phyloP scores from a whole-genome alignment of 2,888 invertebrate species.

The Galerucella nymphaeae region DNA sequence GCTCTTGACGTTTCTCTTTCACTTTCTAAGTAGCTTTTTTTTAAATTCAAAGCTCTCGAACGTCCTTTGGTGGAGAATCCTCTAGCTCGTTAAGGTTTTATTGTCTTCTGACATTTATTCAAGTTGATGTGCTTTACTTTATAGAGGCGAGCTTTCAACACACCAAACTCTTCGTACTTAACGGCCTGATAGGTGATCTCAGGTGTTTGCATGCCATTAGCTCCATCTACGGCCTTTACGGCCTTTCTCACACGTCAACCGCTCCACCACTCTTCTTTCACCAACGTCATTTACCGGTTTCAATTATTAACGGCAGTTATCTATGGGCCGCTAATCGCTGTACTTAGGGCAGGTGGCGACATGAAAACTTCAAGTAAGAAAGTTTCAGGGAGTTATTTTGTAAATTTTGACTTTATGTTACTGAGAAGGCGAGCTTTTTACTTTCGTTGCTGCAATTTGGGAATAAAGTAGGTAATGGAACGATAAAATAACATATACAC shows the following conservation, averaged over 20 bases:
- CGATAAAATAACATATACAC: too few species aligned
- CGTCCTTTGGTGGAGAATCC: conserved; percentile 32
- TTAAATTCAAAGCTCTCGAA: background rate
- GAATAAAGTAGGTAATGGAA: background rate
- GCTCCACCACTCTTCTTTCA: conserved; percentile 36
- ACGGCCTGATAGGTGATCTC: conserved; percentile 62
- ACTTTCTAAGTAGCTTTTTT: background rate
- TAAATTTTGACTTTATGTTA: background rate
- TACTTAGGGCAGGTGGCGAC: conserved; percentile 20
- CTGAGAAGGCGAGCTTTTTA: background rate
- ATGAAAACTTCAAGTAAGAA: background rate
- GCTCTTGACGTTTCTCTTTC: too few species aligned
- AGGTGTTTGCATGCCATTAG: conserved; percentile 64
- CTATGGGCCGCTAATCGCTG: conserved; percentile 27
- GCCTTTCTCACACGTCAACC: conserved; percentile 37
- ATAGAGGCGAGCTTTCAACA: conserved; percentile 60
- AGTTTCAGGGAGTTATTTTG: conserved; percentile 15
- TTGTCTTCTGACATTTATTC: conserved; percentile 59
- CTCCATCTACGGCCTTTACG: conserved; percentile 57
- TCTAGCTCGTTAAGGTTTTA: conserved; percentile 40
- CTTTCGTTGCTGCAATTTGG: background rate
- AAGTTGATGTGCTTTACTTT: conserved; percentile 63
- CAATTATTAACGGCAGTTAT: conserved; percentile 47
- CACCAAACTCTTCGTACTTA: conserved; percentile 55
- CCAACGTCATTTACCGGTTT: conserved; percentile 41